These are phyloP conservation scores for Aporophyla lueneburgensis DNA, from an alignment of 2,888 invertebrate species.

Conservation along the genomic window DNA sequence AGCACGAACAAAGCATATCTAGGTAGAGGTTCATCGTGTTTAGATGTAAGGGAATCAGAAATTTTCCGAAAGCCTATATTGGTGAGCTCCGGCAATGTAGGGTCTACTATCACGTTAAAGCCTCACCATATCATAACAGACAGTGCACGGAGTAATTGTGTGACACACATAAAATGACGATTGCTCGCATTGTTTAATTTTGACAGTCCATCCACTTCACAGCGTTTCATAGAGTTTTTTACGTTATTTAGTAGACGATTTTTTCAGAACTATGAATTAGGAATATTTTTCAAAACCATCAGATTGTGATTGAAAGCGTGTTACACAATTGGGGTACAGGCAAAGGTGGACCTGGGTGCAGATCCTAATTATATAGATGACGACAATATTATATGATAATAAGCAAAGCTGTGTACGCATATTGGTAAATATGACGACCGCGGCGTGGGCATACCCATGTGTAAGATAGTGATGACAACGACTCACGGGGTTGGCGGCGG, in stretches of 20 bases:
- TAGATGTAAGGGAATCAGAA: background rate
- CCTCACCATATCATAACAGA: background rate
- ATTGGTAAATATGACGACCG: slow-evolving; percentile 2
- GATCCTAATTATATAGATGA: background rate
- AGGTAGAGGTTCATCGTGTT: background rate
- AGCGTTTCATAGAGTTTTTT: background rate
- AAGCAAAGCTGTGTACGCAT: background rate
- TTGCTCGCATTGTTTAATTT: background rate
- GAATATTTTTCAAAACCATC: background rate
- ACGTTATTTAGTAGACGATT: background rate
- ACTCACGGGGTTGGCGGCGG: slow-evolving; percentile 88
- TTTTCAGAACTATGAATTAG: background rate
- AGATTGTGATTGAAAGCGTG: background rate
- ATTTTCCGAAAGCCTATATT: background rate
- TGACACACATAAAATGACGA: background rate
- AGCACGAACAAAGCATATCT: background rate
- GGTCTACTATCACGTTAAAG: background rate
- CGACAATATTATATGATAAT: background rate
- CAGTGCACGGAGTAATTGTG: background rate
- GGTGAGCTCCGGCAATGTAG: background rate
- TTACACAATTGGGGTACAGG: background rate
- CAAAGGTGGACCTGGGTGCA: background rate
- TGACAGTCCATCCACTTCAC: background rate
- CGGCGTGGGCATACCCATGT: slow-evolving; percentile 22
- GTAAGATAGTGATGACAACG: slow-evolving; percentile 56